A percentile compares a stretch with the other conserved stretches of the same genome.
These are phyloP conservation scores for Drosophila atripex DNA, from an alignment of 2,888 invertebrate genomes.

Conservation along the genomic window DNA sequence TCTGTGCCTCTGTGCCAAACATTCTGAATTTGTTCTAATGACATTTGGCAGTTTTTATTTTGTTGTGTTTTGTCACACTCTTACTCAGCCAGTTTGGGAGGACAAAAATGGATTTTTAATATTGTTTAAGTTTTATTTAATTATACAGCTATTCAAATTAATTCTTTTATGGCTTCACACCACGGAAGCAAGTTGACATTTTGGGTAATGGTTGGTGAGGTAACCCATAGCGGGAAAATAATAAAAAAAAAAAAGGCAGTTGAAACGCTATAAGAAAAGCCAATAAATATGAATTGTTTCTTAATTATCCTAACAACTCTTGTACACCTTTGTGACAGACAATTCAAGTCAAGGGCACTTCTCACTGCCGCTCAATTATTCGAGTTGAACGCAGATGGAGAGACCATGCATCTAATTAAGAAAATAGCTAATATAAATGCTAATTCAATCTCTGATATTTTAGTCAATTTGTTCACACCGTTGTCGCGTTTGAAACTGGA, in stretches of 20 bases:
- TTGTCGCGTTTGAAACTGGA: slow-evolving; percentile 34
- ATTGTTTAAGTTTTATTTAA: slow-evolving; percentile 48
- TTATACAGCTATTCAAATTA: slow-evolving; percentile 68
- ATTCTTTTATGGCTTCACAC: slow-evolving; percentile 52
- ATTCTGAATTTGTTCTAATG: slow-evolving; percentile 69
- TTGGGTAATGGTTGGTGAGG: slow-evolving; percentile 50
- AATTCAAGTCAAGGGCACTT: slow-evolving; percentile 24
- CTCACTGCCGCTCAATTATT: slow-evolving; percentile 8
- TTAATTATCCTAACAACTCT: slow-evolving; percentile 11
- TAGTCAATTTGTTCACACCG: slow-evolving; percentile 25
- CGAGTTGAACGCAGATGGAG: slow-evolving; percentile 13
- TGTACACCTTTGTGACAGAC: slow-evolving; percentile 5
- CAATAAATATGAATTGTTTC: not conserved
- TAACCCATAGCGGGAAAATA: slow-evolving; percentile 4
- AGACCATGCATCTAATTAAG: slow-evolving; percentile 39
- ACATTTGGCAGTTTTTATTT: slow-evolving; percentile 43
- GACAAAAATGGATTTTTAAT: slow-evolving; percentile 45
- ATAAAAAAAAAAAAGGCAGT: not conserved
- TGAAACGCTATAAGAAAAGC: not conserved
- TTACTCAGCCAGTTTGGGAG: slow-evolving; percentile 11
- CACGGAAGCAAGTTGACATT: slow-evolving; percentile 72
- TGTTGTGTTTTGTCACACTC: slow-evolving; percentile 9
- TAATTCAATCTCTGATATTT: slow-evolving; percentile 55
- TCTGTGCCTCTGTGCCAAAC: slow-evolving; percentile 70
- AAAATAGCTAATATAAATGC: slow-evolving; percentile 54